These are phyloP conservation scores for Stichopus chloronotus DNA, from an alignment of 35 echinoderm and acorn worm genomes.

Conservation along the genomic window DNA sequence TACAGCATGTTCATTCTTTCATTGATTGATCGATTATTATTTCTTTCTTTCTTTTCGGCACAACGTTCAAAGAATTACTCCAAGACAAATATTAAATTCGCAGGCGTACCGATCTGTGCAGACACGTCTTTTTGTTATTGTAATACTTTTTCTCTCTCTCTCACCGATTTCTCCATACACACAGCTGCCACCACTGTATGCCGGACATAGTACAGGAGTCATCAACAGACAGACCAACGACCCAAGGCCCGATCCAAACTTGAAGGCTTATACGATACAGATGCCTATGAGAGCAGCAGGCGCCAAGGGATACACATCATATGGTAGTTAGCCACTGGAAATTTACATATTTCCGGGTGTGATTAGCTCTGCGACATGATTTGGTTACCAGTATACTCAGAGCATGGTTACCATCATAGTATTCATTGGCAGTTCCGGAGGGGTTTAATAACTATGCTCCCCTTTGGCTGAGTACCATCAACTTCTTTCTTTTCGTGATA, in stretches of 20 bases:
- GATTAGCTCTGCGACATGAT: neutral
- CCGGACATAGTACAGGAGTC: slow-evolving; percentile 82
- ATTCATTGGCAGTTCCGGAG: neutral
- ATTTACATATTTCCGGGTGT: neutral
- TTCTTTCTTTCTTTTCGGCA: too few relatives aligned
- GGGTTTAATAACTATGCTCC: neutral
- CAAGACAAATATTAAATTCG: too few relatives aligned
- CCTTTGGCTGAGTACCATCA: too few relatives aligned
- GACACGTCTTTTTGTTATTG: too few relatives aligned
- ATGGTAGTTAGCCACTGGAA: slow-evolving; percentile 48
- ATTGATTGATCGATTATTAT: too few relatives aligned
- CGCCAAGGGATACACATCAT: slow-evolving; percentile 65
- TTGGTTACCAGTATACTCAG: neutral
- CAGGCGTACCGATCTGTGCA: too few relatives aligned
- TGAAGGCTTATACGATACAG: slow-evolving; percentile 68
- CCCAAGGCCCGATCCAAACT: slow-evolving; percentile 64
- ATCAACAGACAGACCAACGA: slow-evolving; percentile 42
- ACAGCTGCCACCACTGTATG: slow-evolving; percentile 82
- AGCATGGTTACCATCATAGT: neutral
- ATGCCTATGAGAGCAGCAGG: slow-evolving; percentile 61
- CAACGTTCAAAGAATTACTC: too few relatives aligned
- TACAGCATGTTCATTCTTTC: too few relatives aligned
- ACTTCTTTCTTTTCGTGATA: too few relatives aligned
- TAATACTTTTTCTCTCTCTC: too few relatives aligned
- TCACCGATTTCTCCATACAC: too few relatives aligned